Evolutionary conservation across 1,140 invertebrate species (phyloP).

Genomic region (Trichomalopsis sarcophagae): DNA sequence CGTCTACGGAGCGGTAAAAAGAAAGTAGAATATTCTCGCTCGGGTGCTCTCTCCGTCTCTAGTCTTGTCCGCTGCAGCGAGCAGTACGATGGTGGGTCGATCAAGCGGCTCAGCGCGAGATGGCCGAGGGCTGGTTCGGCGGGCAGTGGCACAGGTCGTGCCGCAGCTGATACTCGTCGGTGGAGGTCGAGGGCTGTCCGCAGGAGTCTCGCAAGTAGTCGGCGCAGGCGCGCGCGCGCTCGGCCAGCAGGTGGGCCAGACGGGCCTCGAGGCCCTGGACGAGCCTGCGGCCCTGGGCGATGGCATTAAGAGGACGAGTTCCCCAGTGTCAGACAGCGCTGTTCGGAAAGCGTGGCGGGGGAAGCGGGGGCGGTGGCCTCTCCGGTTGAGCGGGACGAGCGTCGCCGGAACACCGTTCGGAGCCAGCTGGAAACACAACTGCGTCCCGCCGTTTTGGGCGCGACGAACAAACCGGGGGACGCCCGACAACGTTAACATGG

Average conservation of each 20-base stretch:
- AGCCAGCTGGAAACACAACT: constrained; percentile 79
- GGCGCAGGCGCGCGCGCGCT: constrained; percentile 77
- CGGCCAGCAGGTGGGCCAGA: constrained; percentile 75
- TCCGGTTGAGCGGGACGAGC: constrained; percentile 73
- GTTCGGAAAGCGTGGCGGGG: constrained; percentile 81
- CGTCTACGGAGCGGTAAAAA: too few relatives aligned
- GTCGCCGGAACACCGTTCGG: constrained; percentile 77
- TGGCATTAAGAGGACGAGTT: constrained; percentile 75
- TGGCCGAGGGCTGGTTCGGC: neutral
- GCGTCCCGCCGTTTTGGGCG: constrained; percentile 42
- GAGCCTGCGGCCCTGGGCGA: constrained; percentile 9
- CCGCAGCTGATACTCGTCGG: constrained; percentile 51
- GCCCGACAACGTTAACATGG: neutral
- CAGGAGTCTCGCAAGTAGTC: constrained; percentile 75
- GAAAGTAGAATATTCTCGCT: too few relatives aligned
- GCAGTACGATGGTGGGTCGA: too few relatives aligned
- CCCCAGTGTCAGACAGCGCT: constrained; percentile 83
- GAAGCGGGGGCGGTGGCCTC: constrained; percentile 80
- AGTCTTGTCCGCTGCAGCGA: too few relatives aligned
- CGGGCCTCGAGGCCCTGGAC: constrained; percentile 70
- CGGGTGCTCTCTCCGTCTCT: too few relatives aligned
- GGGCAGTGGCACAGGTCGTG: neutral
- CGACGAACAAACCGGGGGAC: neutral
- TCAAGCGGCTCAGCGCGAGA: neutral
- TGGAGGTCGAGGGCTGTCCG: constrained; percentile 53